Evolutionary conservation across 2,797 vertebrate species (phyloP), one percentile per base, ranked within the genome.

Genomic region (Salarias fasciatus): DNA sequence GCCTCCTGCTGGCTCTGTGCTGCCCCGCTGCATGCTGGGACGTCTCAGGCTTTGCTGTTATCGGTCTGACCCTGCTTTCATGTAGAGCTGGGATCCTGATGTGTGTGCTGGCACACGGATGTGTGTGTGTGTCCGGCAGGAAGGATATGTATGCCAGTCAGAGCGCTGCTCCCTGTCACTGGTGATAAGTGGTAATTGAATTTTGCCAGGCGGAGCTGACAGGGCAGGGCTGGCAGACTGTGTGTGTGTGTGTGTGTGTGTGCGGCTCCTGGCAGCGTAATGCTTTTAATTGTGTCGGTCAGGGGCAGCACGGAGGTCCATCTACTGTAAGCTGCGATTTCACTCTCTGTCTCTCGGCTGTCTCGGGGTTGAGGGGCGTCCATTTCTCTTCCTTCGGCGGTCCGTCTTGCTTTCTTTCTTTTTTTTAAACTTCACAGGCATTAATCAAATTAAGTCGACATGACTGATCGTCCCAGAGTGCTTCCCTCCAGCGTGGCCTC

Each of bases 121-220:
- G n/a, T 14, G 7, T 40, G 43, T 60, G 45, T 69, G 64, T 66
- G 50, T 68, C 44, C 63, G 42, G 54, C 38, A 51, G 44, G 45
- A 48, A 13, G 41, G 48, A 48, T 73, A 62, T 69, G 71, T 64
- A 52, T 66, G 67, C 59, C 53, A 73, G 72, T 78, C 80, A 71
- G 72, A 63, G 67, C 11, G 35, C 50, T 63, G 70, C 77, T 69
- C 45, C 47, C 69, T 66, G 75, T 85, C 75, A 62, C 71, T 66
- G 65, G 59, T 77, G 78, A 86, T 83, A 78, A 88, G 77, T 83
- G 68, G 60, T 82, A 85, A 88, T 83, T 86, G 77, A 86, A 86
- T 81, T 84, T 62, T 66, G 72, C 65, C 53, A 63, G 63, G 57
- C 54, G 8, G 30, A 54, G 63, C 70, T 73, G 63, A 75, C 62